These are phyloP conservation scores for Ecliptopera silaceata DNA, from an alignment of 2,888 invertebrate genomes.

Conservation along the genomic window DNA sequence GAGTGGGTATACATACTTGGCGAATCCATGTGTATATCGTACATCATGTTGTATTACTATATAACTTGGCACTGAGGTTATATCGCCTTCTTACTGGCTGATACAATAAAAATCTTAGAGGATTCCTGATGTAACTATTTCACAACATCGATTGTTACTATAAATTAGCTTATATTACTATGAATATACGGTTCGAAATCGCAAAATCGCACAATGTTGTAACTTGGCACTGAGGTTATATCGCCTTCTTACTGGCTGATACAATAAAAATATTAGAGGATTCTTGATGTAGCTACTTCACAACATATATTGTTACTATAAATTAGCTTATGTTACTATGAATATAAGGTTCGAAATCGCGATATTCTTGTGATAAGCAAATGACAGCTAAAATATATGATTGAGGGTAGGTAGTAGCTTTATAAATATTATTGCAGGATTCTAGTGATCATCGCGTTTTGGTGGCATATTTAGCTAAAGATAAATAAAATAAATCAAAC, in stretches of 20 bases:
- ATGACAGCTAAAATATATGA: too few relatives aligned
- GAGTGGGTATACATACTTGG: conserved; percentile 38
- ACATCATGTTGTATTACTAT: conserved; percentile 33
- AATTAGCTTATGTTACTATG: neutral
- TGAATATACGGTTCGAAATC: neutral
- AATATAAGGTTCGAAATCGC: neutral
- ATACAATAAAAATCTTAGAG: neutral
- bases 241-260: neutral
- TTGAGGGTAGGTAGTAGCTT: too few relatives aligned
- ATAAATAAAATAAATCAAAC: too few relatives aligned
- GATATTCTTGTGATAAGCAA: too few relatives aligned
- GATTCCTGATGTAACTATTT: neutral
- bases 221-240: conserved; percentile 36
- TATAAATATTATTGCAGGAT: too few relatives aligned
- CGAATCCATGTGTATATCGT: conserved; percentile 30
- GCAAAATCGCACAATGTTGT: conserved; percentile 1
- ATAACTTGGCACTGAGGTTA: conserved; percentile 37
- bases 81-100: neutral
- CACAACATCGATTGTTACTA: too few relatives aligned
- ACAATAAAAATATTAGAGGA: neutral
- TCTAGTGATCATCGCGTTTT: too few relatives aligned
- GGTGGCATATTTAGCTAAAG: too few relatives aligned
- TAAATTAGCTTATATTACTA: neutral
- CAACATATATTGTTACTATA: too few relatives aligned
- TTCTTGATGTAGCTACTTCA: neutral